Evolutionary conservation across 2,113 vertebrate species (phyloP).

Genomic region (Xenopus borealis): DNA sequence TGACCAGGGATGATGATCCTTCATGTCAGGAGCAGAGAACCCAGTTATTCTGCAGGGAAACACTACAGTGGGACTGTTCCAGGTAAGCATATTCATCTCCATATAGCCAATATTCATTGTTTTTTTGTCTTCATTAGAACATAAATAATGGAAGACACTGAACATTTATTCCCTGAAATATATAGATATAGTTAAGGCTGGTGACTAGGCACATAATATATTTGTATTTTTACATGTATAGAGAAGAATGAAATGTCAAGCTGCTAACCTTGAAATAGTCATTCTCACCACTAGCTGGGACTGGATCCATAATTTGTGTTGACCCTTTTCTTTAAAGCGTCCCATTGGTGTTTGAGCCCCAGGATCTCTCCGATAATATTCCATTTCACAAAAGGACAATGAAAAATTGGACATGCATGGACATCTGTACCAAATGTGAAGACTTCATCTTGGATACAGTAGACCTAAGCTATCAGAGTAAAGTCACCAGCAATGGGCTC

Average conservation of each 20-base stretch:
- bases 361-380: constrained; percentile 34
- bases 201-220: no score
- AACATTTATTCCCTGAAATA: no score
- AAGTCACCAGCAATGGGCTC: background rate
- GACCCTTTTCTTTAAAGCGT: background rate
- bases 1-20: constrained; percentile 50
- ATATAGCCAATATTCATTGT: no score
- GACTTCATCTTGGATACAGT: constrained; percentile 49
- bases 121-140: no score
- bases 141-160: no score
- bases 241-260: no score
- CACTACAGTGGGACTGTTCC: constrained; percentile 41
- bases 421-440: constrained; percentile 53
- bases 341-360: constrained; percentile 53
- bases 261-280: no score
- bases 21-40: constrained; percentile 47
- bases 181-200: no score
- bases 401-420: constrained; percentile 53
- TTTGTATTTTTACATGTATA: no score
- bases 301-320: background rate
- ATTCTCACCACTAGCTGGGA: no score
- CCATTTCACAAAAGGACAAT: constrained; percentile 36
- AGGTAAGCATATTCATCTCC: constrained; percentile 48
- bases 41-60: constrained; percentile 12
- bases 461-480: constrained; percentile 1